Evolutionary conservation across 2,797 vertebrate genomes (phyloP).

Genomic region (Pempheris klunzingeri): DNA sequence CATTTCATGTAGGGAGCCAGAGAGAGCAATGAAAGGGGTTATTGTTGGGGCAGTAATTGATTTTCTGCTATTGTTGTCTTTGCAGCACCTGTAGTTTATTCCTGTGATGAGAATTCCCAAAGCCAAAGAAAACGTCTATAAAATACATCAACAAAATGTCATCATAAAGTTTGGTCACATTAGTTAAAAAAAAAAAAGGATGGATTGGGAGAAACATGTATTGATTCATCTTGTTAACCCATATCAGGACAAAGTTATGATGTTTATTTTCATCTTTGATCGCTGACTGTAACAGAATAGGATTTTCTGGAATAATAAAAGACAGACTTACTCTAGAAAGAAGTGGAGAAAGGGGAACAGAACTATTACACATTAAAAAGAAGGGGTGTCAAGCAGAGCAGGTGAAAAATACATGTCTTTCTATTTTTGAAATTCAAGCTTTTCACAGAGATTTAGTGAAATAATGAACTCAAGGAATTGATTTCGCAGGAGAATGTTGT

Average conservation of each 20-base stretch:
- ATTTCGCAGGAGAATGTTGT: neutral
- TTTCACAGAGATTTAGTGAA: neutral
- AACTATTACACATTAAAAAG: neutral
- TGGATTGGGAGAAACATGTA: neutral
- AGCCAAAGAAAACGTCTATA: neutral
- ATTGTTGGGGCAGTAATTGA: slow-evolving; percentile 13
- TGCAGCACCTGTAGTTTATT: slow-evolving; percentile 6
- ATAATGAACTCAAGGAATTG: neutral
- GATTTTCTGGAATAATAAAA: neutral
- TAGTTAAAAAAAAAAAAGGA: neutral
- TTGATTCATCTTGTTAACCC: neutral
- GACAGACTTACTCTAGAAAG: neutral
- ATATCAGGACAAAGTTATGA: neutral
- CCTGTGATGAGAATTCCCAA: slow-evolving; percentile 1
- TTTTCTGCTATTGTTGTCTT: slow-evolving; percentile 22
- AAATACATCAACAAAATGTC: neutral
- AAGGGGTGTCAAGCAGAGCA: neutral
- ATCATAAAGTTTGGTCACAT: neutral
- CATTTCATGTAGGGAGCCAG: slow-evolving; percentile 39
- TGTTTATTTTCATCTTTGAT: slow-evolving; percentile 1
- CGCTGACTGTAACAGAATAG: neutral
- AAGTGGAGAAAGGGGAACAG: neutral
- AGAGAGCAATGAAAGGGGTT: neutral
- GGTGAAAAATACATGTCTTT: neutral
- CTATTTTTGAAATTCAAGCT: neutral